phyloP scores from a whole-genome alignment of 2,113 vertebrate genomes.

The Brachypteracias leptosomus region DNA sequence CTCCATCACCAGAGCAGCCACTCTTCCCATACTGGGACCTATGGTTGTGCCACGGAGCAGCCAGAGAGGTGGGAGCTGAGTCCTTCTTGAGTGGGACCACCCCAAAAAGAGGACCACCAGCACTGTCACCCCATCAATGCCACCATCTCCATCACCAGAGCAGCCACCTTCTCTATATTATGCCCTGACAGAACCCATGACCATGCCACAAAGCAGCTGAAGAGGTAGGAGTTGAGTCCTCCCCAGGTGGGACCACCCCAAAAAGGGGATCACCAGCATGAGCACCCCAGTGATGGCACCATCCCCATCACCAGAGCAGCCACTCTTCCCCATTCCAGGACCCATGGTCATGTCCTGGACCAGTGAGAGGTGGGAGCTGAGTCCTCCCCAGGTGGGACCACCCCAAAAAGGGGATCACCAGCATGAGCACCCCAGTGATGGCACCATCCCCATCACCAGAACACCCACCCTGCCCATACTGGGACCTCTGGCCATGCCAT shows the following conservation, averaged over 20 bases:
- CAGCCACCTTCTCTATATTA: not conserved
- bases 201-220: not conserved
- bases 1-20: no score
- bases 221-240: not conserved
- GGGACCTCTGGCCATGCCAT: no score
- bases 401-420: no score
- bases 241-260: not conserved
- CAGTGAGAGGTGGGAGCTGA: not conserved
- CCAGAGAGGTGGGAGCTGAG: not conserved
- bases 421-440: no score
- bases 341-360: accelerated
- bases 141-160: not conserved
- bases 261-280: not conserved
- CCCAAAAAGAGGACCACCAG: not conserved
- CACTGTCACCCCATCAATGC: not conserved
- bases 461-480: no score
- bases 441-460: no score
- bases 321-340: accelerated
- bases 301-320: no score
- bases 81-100: not conserved
- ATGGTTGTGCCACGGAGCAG: not conserved
- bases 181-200: accelerated
- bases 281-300: not conserved
- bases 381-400: not conserved
- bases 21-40: no score